These are phyloP conservation scores for Stomatorhinus ivindoensis DNA, from an alignment of 2,113 vertebrate species.

Conservation along the genomic window DNA sequence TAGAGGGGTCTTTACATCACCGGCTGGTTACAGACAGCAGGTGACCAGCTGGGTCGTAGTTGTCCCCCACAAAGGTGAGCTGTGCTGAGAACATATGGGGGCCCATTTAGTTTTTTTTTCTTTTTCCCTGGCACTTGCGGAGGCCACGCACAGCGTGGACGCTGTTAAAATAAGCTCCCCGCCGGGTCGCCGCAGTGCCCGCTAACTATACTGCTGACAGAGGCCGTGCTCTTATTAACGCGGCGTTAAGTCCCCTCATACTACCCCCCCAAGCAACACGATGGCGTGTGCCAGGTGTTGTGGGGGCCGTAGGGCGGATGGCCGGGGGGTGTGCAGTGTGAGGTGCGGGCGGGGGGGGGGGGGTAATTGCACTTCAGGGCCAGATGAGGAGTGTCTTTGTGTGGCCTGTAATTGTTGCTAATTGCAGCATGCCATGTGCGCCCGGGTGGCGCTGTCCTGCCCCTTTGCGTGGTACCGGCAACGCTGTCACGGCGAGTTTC, in stretches of 20 bases:
- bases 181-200: background rate
- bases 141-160: background rate
- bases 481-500: background rate
- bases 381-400: conserved; percentile 13
- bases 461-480: background rate
- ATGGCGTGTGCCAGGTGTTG: background rate
- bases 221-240: background rate
- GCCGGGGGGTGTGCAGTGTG: background rate
- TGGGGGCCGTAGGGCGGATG: too few species aligned
- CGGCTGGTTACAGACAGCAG: background rate
- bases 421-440: background rate
- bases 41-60: background rate
- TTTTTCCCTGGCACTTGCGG: background rate
- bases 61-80: background rate
- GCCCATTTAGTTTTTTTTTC: background rate
- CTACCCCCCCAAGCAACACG: background rate
- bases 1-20: background rate
- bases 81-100: background rate
- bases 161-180: background rate
- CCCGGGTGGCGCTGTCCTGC: conserved; percentile 11
- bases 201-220: background rate
- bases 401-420: conserved; percentile 14
- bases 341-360: background rate
- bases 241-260: background rate
- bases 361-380: conserved; percentile 4